These are phyloP conservation scores for Podiceps cristatus DNA, from an alignment of 2,113 vertebrate genomes.

Conservation along the genomic window DNA sequence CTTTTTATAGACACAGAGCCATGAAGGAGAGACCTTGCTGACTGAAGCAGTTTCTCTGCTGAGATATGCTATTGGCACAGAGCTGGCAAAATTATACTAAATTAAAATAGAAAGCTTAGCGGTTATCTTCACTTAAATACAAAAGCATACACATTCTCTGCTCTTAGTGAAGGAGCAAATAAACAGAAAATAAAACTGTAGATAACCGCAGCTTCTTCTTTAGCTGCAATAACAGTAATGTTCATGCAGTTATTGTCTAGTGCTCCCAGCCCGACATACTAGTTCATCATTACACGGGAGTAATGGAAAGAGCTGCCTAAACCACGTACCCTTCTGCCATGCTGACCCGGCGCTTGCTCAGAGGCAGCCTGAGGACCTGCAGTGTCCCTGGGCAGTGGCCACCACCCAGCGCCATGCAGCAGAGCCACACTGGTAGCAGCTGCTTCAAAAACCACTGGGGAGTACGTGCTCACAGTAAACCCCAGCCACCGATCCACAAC, in stretches of 20 bases:
- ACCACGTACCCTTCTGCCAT: not conserved
- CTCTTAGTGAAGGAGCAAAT: not conserved
- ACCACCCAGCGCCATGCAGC: accelerated
- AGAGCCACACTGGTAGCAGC: not conserved
- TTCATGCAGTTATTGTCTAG: not conserved
- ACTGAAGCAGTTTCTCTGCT: constrained; percentile 9
- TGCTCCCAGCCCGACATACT: not conserved
- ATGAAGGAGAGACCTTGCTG: not conserved
- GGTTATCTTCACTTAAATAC: not conserved
- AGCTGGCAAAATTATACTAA: not conserved
- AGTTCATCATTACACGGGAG: accelerated
- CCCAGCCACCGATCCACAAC: not conserved
- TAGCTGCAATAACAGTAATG: not conserved
- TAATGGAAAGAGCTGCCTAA: not conserved
- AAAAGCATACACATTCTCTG: not conserved
- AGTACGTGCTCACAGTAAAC: not conserved
- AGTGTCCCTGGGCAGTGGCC: not conserved
- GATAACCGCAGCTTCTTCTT: not conserved
- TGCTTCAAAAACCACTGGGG: not conserved
- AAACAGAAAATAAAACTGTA: not conserved
- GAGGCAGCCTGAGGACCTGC: not conserved
- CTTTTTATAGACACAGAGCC: not conserved
- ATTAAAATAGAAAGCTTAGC: constrained; percentile 9
- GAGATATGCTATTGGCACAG: not conserved
- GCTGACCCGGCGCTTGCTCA: not conserved